phyloP scores from a whole-genome alignment of 1,140 invertebrate species.

The Stenopsyche tienmushanensis region DNA sequence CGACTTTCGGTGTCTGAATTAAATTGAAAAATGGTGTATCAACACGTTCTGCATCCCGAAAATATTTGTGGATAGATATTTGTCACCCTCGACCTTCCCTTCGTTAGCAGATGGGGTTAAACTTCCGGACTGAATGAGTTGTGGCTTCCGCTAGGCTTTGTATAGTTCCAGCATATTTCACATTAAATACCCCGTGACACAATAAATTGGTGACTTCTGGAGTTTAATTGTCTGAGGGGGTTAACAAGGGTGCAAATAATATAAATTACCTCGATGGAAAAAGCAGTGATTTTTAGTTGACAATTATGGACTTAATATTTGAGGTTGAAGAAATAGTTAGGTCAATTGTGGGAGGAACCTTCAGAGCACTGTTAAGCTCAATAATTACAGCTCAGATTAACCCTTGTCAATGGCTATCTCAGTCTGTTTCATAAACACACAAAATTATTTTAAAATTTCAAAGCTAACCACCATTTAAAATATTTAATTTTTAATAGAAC shows the following conservation, averaged over 20 bases:
- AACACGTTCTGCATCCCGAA: not conserved
- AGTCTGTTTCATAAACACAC: no score
- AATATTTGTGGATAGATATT: slow-evolving; percentile 4
- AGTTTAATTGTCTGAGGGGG: not conserved
- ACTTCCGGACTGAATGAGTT: not conserved
- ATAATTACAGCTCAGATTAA: no score
- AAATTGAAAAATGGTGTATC: no score
- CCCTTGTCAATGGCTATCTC: no score
- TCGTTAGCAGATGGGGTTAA: slow-evolving; percentile 8
- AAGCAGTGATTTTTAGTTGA: not conserved
- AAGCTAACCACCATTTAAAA: no score
- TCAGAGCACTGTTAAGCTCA: no score
- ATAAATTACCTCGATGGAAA: not conserved
- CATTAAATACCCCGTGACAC: not conserved
- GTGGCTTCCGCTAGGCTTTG: not conserved
- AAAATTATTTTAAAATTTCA: no score
- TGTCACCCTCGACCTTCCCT: not conserved
- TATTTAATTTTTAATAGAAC: no score
- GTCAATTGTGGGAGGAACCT: no score
- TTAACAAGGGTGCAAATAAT: not conserved
- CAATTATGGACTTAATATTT: not conserved
- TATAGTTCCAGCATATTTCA: slow-evolving; percentile 1
- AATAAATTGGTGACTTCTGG: not conserved
- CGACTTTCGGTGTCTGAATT: no score
- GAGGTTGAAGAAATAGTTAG: no score